Evolutionary conservation across 2,113 vertebrate genomes (phyloP).

Genomic region (Thunnus thynnus): DNA sequence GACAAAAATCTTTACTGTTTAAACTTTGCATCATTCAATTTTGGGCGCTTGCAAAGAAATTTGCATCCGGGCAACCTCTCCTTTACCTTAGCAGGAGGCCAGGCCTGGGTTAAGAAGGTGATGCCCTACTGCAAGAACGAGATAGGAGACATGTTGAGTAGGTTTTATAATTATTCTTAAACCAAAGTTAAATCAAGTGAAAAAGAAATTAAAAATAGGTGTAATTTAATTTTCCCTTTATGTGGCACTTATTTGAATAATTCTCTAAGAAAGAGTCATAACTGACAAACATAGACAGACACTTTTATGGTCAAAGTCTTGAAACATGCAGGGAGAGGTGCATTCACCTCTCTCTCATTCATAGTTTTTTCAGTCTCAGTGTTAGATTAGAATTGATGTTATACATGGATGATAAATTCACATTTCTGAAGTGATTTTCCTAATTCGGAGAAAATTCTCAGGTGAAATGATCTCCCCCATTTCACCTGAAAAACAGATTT

Average conservation of each 20-base stretch:
- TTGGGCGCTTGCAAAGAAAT: not conserved
- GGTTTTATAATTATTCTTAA: not conserved
- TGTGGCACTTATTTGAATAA: too few species aligned
- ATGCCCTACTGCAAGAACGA: not conserved
- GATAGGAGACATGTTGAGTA: not conserved
- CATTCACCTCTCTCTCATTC: not conserved
- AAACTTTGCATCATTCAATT: not conserved
- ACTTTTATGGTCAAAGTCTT: not conserved
- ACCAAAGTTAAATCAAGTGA: not conserved
- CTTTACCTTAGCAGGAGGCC: not conserved
- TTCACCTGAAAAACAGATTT: constrained; percentile 3
- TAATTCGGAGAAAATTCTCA: not conserved
- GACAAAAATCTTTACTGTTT: not conserved
- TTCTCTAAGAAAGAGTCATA: too few species aligned
- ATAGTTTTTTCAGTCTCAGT: not conserved
- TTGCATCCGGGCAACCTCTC: not conserved
- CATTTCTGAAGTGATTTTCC: not conserved
- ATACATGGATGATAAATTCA: constrained; percentile 5
- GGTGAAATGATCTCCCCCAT: not conserved
- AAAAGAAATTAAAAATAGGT: not conserved
- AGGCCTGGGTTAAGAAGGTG: not conserved
- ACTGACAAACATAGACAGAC: too few species aligned
- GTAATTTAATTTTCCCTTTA: not conserved
- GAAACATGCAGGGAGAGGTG: not conserved
- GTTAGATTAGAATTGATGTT: not conserved